phyloP scores from a whole-genome alignment of 2,797 vertebrate genomes.

The Poeciliopsis presidionis region DNA sequence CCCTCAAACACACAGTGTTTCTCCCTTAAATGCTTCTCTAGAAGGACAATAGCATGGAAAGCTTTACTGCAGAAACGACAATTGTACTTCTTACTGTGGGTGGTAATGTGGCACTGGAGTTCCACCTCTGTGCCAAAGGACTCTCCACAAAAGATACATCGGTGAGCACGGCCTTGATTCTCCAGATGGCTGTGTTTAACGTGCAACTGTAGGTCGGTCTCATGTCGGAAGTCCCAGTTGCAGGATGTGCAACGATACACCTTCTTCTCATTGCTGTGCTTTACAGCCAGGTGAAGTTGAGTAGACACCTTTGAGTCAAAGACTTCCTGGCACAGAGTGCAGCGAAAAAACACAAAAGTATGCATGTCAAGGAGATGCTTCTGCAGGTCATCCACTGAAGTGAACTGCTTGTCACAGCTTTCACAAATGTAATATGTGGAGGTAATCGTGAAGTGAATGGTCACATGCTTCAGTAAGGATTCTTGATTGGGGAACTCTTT shows the following conservation, averaged over 20 bases:
- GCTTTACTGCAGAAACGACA: conserved; percentile 99
- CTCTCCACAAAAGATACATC: conserved; percentile 97
- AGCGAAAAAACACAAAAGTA: conserved; percentile 97
- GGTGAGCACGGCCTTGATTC: conserved; percentile 93
- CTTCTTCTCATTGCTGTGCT: conserved; percentile 98
- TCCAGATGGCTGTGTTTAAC: conserved; percentile 98
- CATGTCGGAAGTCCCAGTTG: conserved; percentile 97
- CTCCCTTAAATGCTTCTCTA: conserved; percentile 95
- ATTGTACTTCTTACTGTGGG: conserved; percentile 98
- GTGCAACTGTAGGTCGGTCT: conserved; percentile 94
- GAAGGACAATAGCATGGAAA: conserved; percentile 93
- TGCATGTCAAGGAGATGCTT: conserved; percentile 99
- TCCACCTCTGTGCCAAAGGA: conserved; percentile 98
- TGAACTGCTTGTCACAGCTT: conserved; percentile 99
- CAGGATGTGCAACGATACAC: conserved; percentile 97
- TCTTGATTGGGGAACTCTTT: conserved; percentile 98
- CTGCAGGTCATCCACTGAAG: conserved; percentile 95
- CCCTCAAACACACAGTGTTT: conserved; percentile 97
- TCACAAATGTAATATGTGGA: conserved; percentile 98
- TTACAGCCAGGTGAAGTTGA: conserved; percentile 96
- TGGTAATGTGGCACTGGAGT: conserved; percentile 98
- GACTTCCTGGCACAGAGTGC: conserved; percentile 97
- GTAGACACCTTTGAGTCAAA: conserved; percentile 98
- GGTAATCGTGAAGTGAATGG: conserved; percentile 96
- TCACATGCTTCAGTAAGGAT: conserved; percentile 94